phyloP scores from a whole-genome alignment of 2,888 invertebrate species.

The Ochropleura plecta region DNA sequence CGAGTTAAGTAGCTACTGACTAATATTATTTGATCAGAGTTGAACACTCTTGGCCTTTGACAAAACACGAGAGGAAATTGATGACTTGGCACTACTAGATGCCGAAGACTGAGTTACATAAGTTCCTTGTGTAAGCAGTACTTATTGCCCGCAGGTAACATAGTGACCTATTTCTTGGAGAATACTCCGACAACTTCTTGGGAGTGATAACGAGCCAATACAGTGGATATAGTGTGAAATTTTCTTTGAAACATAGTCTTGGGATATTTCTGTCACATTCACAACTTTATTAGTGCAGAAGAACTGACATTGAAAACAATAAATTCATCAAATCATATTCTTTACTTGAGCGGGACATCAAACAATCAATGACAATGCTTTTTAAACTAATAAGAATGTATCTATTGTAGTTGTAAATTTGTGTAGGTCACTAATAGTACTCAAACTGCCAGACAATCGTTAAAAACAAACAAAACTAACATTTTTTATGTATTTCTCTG shows the following conservation, averaged over 20 bases:
- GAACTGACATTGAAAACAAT: neutral
- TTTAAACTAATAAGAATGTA: neutral
- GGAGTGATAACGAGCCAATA: constrained; percentile 11
- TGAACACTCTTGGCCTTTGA: no score
- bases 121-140: neutral
- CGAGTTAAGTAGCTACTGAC: no score
- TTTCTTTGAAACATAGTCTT: neutral
- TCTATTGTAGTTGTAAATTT: no score
- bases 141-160: constrained; percentile 15
- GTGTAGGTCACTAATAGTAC: neutral
- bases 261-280: neutral
- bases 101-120: constrained; percentile 13
- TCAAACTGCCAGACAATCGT: neutral
- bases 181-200: neutral
- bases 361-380: neutral
- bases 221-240: neutral
- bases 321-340: neutral
- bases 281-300: neutral
- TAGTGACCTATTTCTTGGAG: constrained; percentile 34
- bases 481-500: no score
- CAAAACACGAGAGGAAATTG: neutral
- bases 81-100: neutral
- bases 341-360: neutral
- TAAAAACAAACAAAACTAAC: no score
- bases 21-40: no score